These are phyloP conservation scores for Poecilia latipinna DNA, from an alignment of 2,113 vertebrate species.

Conservation along the genomic window DNA sequence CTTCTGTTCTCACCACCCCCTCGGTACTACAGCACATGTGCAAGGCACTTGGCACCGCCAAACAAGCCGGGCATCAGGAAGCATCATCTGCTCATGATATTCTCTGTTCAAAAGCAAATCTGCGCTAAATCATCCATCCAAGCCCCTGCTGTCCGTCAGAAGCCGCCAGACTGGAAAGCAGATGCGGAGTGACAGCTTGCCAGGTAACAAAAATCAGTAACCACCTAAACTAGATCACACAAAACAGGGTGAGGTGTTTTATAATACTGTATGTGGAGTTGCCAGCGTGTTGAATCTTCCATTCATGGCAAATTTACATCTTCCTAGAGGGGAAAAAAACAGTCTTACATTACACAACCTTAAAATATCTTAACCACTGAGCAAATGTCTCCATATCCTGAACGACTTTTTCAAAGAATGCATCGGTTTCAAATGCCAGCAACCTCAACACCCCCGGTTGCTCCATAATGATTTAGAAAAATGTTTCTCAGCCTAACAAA, in stretches of 20 bases:
- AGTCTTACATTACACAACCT: constrained; percentile 53
- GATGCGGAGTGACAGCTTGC: constrained; percentile 60
- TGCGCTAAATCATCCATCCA: constrained; percentile 71
- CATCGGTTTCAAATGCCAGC: constrained; percentile 68
- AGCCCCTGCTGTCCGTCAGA: constrained; percentile 64
- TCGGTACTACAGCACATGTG: constrained; percentile 65
- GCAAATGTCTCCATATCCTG: constrained; percentile 74
- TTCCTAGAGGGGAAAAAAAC: constrained; percentile 55
- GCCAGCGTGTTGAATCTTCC: constrained; percentile 36
- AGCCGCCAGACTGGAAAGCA: constrained; percentile 71
- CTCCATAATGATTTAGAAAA: constrained; percentile 63
- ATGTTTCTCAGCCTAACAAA: constrained; percentile 52
- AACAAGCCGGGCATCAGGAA: constrained; percentile 70
- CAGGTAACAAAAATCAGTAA: constrained; percentile 60
- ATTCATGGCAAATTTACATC: constrained; percentile 38
- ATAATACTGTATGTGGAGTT: background rate
- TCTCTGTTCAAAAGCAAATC: constrained; percentile 69
- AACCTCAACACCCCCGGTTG: constrained; percentile 66
- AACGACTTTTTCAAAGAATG: constrained; percentile 76
- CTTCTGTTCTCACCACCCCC: constrained; percentile 69
- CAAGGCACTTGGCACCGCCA: constrained; percentile 63
- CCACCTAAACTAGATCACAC: constrained; percentile 23
- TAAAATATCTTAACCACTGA: constrained; percentile 73
- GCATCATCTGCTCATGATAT: constrained; percentile 71
- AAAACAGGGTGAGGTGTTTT: constrained; percentile 16